phyloP scores from a whole-genome alignment of 2,888 invertebrate species.

The Plebejus argus region DNA sequence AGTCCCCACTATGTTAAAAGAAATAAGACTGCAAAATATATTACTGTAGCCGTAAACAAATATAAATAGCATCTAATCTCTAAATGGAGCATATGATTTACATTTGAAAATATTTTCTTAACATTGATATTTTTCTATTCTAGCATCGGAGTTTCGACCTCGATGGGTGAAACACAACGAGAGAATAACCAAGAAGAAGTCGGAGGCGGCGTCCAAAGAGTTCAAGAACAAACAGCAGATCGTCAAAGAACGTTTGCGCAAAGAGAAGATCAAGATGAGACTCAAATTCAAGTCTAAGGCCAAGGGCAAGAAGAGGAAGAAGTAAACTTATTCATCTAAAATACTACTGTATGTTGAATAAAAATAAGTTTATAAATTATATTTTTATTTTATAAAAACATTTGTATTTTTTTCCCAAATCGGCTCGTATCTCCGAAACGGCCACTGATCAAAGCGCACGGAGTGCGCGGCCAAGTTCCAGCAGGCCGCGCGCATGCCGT shows the following conservation, averaged over 20 bases:
- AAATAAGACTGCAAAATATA: no score
- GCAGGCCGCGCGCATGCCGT: no score
- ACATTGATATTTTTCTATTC: slow-evolving; percentile 25
- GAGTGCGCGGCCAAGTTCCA: no score
- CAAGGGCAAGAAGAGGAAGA: slow-evolving; percentile 70
- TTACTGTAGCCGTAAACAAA: no score
- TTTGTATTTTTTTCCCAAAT: no score
- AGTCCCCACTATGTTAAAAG: no score
- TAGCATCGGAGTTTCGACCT: slow-evolving; percentile 81
- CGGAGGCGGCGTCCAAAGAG: slow-evolving; percentile 79
- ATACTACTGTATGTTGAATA: slow-evolving; percentile 36
- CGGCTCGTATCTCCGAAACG: no score
- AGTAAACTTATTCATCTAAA: slow-evolving; percentile 42
- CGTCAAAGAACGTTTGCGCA: slow-evolving; percentile 85
- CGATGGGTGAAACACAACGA: slow-evolving; percentile 91
- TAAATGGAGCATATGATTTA: no score
- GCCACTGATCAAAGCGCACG: no score
- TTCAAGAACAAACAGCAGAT: slow-evolving; percentile 88
- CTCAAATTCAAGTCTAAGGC: slow-evolving; percentile 67
- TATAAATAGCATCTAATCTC: no score
- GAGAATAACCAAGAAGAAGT: slow-evolving; percentile 83
- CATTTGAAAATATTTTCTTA: no score
- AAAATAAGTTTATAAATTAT: slow-evolving; percentile 22
- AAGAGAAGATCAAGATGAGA: slow-evolving; percentile 81
- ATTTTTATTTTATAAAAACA: no score